phyloP scores from a whole-genome alignment of 2,113 vertebrate species.

The Corythaeola cristata region DNA sequence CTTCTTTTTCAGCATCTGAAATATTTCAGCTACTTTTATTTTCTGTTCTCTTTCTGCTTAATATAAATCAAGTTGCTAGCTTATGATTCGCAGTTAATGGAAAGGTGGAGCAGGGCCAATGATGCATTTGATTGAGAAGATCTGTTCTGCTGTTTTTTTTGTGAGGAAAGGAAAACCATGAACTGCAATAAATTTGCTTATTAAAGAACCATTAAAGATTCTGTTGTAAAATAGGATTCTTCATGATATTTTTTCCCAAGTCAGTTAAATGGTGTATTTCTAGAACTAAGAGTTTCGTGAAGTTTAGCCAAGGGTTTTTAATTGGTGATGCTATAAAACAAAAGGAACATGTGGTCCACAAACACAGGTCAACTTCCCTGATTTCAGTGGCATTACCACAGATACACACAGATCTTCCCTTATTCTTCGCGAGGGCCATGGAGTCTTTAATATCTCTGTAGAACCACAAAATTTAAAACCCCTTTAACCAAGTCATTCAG shows the following conservation, averaged over 20 bases:
- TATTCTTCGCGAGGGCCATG: neutral
- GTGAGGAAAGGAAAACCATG: conserved; percentile 3
- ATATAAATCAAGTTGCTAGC: neutral
- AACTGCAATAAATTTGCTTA: conserved; percentile 16
- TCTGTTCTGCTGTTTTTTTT: neutral
- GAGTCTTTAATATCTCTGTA: neutral
- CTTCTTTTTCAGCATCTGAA: neutral
- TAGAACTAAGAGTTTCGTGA: neutral
- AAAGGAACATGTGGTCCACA: neutral
- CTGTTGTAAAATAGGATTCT: neutral
- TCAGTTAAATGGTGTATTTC: neutral
- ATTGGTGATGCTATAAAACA: neutral
- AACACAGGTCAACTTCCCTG: neutral
- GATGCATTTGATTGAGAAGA: neutral
- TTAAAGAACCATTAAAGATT: conserved; percentile 7
- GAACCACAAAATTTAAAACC: neutral
- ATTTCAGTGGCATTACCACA: neutral
- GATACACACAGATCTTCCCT: neutral
- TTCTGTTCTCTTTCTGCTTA: conserved; percentile 15
- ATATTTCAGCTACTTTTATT: neutral
- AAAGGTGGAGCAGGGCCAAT: conserved; percentile 8
- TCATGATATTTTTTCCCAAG: neutral
- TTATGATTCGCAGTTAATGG: neutral
- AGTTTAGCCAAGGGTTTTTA: neutral
- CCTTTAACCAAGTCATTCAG: neutral